Base-by-base conservation (phyloP, 53 echinoderm and acorn worm genomes). In the Arbacia lixula region DNA sequence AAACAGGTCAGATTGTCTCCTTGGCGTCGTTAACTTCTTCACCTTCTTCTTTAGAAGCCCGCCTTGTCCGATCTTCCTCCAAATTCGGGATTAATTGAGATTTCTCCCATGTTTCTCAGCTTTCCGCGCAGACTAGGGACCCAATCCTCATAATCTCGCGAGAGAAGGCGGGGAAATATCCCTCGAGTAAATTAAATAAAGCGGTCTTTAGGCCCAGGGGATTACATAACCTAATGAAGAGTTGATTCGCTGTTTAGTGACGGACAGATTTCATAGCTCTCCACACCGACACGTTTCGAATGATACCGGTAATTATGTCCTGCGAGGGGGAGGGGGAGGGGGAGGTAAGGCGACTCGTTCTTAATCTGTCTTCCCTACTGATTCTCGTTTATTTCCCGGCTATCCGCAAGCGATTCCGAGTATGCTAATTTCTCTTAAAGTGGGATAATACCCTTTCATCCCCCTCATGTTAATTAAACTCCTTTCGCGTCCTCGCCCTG, bases 151-250 rank as follows among this genome's bases (percentile, higher is more conserved):
- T n/a, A n/a, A n/a, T n/a, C n/a, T n/a, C n/a, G n/a, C n/a, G n/a
- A n/a, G n/a, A n/a, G n/a, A n/a, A n/a, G n/a, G n/a, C n/a, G n/a
- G n/a, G n/a, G n/a, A n/a, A n/a, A n/a, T n/a, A n/a, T 25, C 53
- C 74, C 74, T 17, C 10, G 53, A 52, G 52, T 49, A 76, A 64
- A 26, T 54, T 39, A 33, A 34, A 76, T 39, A 76, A 67, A 67
- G 22, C 40, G 67, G 9, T 67, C 38, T 22, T 49, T 29, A 25
- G 43, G 12, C 12, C 30, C 17, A 30, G 53, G 25, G 30, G 41
- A 29, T 77, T 56, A 77, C 78, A 77, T 77, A 77, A 77, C 78
- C n/a, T 77, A 77, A 77, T 77, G 57, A 77, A 77, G 56, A 58
- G 43, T 77, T 77, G 78, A 57, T 77, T 77, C 36, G 37, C 36